Evolutionary conservation across 2,888 invertebrate genomes (phyloP), one percentile per base, ranked within the genome.

Genomic region (Drosophila aldrichi): DNA sequence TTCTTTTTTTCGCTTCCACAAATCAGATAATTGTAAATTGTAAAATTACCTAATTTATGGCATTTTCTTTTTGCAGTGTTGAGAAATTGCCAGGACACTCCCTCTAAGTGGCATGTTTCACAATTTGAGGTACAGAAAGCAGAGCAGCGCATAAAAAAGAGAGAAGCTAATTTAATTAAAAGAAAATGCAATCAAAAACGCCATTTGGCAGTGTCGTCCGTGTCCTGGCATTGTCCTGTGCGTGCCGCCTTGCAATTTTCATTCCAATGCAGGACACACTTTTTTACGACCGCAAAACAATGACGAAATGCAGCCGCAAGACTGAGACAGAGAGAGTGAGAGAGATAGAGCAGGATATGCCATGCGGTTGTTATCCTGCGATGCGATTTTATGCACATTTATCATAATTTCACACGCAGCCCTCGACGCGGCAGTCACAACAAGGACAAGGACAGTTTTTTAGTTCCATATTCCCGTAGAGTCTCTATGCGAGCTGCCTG

Each of bases 321-420:
- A 68, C 52, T 55, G 68, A 70, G 77, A 38, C 18, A 40, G 40
- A 40, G 25, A 25, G 25, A 7, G 25, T 1, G 25, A 25, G 25
- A 6, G 25, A 0, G 25, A 25, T 0, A 38, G 36, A 34, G 69
- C 41, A 48, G 69, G 48, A 77, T 58, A 55, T 56, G 61, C 65
- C 60, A 68, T 71, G 78, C 75, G 75, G 68, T 76, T 70, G 57
- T 83, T 82, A 57, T 65, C 64, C 82, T 77, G 48, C 65, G 79
- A 60, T 79, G 85, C 88, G 83, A 87, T 84, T 84, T 86, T 86
- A 86, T 86, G 89, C 86, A 84, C 87, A 87, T 87, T 87, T 87
- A 89, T 87, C 87, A 87, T 87, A 87, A 87, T 87, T 87, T 87
- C 89, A 87, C 89, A 87, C 89, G 87, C 82, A 84, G 88, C 85